Evolutionary conservation across 1,140 invertebrate species (phyloP).

Genomic region (Drosophila tani): DNA sequence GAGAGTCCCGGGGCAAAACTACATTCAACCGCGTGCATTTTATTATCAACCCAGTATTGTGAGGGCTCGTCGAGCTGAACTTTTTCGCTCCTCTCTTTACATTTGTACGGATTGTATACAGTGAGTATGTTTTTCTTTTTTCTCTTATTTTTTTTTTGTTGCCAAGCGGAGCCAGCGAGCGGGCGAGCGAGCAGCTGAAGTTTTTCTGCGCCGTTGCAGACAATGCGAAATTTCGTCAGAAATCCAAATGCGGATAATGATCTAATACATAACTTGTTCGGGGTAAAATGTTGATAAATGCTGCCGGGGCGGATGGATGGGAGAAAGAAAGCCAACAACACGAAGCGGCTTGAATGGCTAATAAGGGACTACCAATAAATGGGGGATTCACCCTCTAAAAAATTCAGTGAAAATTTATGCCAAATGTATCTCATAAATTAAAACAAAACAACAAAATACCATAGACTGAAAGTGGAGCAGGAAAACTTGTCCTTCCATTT

Average conservation of each 20-base stretch:
- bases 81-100: constrained; percentile 25
- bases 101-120: constrained; percentile 5
- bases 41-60: constrained; percentile 28
- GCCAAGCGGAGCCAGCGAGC: constrained; percentile 26
- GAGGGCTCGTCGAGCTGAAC: constrained; percentile 48
- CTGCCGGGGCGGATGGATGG: constrained; percentile 9
- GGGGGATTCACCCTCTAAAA: constrained; percentile 28
- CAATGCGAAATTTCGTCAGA: constrained; percentile 83
- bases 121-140: constrained; percentile 26
- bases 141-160: constrained; percentile 13
- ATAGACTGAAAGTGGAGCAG: constrained; percentile 20
- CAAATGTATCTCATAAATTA: constrained; percentile 4
- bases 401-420: constrained; percentile 14
- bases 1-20: constrained; percentile 18
- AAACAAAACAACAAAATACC: background rate
- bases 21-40: constrained; percentile 39
- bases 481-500: constrained; percentile 27
- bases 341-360: constrained; percentile 45
- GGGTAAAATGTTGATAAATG: constrained; percentile 73
- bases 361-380: constrained; percentile 33
- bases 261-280: constrained; percentile 82
- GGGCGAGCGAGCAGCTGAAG: constrained; percentile 39
- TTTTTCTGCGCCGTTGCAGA: constrained; percentile 67
- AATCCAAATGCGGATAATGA: constrained; percentile 83
- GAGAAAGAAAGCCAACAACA: constrained; percentile 42